Percentiles rank a stretch among this genome's conserved stretches.
Conservation (phyloP, 1,140 invertebrate genomes). For the Chironomus tepperi region DNA sequence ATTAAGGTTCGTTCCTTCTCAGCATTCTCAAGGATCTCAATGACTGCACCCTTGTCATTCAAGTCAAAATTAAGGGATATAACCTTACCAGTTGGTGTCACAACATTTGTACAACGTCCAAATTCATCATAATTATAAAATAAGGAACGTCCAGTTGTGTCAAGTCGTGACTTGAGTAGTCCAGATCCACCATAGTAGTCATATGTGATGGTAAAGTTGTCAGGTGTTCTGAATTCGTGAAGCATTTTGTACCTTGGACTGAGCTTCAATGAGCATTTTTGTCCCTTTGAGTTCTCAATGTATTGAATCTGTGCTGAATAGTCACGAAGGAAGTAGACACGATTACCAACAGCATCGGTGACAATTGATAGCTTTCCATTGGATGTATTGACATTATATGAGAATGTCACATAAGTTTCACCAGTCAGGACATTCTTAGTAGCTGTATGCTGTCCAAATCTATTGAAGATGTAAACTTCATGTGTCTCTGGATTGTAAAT, state of each 20-base stretch:
- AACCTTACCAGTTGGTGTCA: conserved; percentile 86
- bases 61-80: conserved; percentile 78
- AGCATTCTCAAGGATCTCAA: conserved; percentile 74
- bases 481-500: conserved; percentile 92
- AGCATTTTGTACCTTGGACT: conserved; percentile 73
- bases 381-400: conserved; percentile 93
- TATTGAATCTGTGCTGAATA: conserved; percentile 84
- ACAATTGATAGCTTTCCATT: conserved; percentile 90
- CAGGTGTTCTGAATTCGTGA: conserved; percentile 77
- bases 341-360: conserved; percentile 88
- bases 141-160: conserved; percentile 83
- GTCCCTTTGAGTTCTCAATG: conserved; percentile 88
- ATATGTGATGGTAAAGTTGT: conserved; percentile 87
- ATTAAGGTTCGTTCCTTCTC: conserved; percentile 72
- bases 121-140: conserved; percentile 95
- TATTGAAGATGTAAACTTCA: conserved; percentile 91
- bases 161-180: conserved; percentile 76
- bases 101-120: conserved; percentile 77
- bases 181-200: conserved; percentile 86
- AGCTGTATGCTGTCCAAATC: conserved; percentile 87
- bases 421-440: conserved; percentile 90
- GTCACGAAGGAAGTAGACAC: conserved; percentile 80
- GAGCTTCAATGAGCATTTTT: conserved; percentile 83
- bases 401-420: conserved; percentile 83
- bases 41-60: conserved; percentile 77